phyloP scores from a whole-genome alignment of 1,140 invertebrate species.

The Cherax destructor region DNA sequence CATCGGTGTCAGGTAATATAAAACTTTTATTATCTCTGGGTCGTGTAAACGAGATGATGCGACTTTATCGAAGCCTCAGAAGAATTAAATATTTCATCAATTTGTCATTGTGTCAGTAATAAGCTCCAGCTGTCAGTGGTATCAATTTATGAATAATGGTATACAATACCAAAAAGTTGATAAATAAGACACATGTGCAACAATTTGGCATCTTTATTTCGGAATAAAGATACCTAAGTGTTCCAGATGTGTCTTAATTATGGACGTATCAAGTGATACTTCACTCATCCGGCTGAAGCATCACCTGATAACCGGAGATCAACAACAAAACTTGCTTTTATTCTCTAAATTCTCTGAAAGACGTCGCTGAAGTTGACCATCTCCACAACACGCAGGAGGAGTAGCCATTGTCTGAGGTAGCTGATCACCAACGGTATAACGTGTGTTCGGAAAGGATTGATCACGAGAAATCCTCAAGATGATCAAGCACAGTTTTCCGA shows the following conservation, averaged over 20 bases:
- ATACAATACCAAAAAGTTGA: no score
- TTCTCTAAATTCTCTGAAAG: neutral
- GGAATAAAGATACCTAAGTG: no score
- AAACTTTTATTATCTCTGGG: neutral
- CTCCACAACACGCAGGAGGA: neutral
- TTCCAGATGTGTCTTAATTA: no score
- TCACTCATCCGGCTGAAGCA: no score
- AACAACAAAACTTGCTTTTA: neutral
- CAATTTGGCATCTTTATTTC: no score
- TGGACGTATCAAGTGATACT: no score
- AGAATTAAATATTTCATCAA: neutral
- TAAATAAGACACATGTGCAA: no score
- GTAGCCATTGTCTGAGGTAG: neutral
- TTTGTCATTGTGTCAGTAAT: neutral
- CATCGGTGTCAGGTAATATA: slow-evolving; percentile 18
- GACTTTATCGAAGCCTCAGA: neutral
- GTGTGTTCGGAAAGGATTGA: neutral
- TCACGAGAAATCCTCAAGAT: neutral
- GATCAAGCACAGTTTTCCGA: neutral
- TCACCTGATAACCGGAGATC: no score
- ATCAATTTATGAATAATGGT: neutral
- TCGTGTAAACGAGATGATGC: neutral
- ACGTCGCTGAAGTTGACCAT: neutral
- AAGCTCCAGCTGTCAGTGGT: neutral
- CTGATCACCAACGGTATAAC: neutral